Percentiles rank a stretch among this genome's conserved stretches.
Evolutionary conservation across 2,797 vertebrate species (phyloP).

Genomic region (Sebastes itinus): DNA sequence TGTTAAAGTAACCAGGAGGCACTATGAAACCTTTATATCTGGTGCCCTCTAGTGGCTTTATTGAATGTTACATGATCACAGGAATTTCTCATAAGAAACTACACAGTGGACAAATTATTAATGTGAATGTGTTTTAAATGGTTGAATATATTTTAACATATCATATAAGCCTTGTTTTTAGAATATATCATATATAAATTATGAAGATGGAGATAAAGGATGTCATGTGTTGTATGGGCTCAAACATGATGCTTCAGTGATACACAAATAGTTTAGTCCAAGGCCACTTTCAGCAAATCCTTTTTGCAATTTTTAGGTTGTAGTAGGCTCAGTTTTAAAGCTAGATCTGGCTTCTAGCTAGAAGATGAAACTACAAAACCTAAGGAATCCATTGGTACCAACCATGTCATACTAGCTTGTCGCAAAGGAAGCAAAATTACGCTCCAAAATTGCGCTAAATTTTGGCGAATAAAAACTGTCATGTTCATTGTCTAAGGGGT

Average conservation of each 20-base stretch:
- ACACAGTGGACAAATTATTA: background rate
- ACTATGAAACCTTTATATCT: slow-evolving; percentile 32
- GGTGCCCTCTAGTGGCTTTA: slow-evolving; percentile 56
- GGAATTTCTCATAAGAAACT: background rate
- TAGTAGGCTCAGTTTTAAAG: too few species aligned
- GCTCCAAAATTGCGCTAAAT: too few species aligned
- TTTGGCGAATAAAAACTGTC: too few species aligned
- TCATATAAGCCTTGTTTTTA: background rate
- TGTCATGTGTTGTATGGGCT: background rate
- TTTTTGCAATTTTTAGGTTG: too few species aligned
- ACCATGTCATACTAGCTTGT: too few species aligned
- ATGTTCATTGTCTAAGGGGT: too few species aligned
- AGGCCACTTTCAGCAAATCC: background rate
- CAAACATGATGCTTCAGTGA: background rate
- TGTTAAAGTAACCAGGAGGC: background rate
- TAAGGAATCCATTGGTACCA: too few species aligned
- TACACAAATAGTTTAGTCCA: background rate
- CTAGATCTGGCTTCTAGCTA: too few species aligned
- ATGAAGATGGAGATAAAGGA: background rate
- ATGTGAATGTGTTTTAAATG: background rate
- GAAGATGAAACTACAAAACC: too few species aligned
- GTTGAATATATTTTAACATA: background rate
- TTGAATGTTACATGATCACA: background rate
- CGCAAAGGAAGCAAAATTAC: too few species aligned
- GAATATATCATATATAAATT: background rate